These are phyloP conservation scores for Cryptoprocta ferox DNA, from an alignment of 2,797 vertebrate species.

Conservation along the genomic window DNA sequence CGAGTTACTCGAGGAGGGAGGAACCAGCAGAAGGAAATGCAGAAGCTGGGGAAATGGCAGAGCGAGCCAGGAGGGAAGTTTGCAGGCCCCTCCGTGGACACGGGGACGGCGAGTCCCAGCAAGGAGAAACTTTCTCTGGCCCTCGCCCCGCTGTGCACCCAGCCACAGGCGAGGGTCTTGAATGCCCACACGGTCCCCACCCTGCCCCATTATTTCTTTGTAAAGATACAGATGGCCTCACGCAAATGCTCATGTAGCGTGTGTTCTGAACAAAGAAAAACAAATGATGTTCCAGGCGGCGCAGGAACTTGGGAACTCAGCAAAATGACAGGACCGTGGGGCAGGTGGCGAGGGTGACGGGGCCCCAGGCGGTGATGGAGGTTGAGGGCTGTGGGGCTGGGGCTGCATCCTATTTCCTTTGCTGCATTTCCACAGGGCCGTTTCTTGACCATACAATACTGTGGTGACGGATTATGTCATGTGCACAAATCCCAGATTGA, in stretches of 20 bases:
- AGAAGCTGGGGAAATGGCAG: accelerated
- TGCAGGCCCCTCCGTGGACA: conserved; percentile 74
- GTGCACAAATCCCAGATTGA: not conserved
- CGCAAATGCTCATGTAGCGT: conserved; percentile 40
- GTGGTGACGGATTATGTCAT: not conserved
- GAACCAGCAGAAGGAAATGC: not conserved
- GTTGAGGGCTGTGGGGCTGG: not conserved
- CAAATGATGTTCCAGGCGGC: conserved; percentile 68
- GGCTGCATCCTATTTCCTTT: not conserved
- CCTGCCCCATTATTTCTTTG: conserved; percentile 78
- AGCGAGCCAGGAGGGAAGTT: conserved; percentile 58
- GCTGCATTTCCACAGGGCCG: not conserved
- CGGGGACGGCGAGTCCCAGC: conserved; percentile 79
- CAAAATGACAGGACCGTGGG: not conserved
- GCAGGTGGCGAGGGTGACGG: not conserved
- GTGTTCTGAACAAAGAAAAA: conserved; percentile 84
- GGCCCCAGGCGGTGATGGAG: not conserved
- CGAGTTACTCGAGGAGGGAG: accelerated
- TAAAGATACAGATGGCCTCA: conserved; percentile 78
- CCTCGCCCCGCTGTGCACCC: conserved; percentile 67
- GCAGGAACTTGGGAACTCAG: conserved; percentile 68
- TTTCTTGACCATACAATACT: not conserved
- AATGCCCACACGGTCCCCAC: conserved; percentile 12
- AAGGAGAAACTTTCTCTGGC: conserved; percentile 73
- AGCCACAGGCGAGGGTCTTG: conserved; percentile 62